These are phyloP conservation scores for Silvanus unidentatus DNA, from an alignment of 2,888 invertebrate species.

Conservation along the genomic window DNA sequence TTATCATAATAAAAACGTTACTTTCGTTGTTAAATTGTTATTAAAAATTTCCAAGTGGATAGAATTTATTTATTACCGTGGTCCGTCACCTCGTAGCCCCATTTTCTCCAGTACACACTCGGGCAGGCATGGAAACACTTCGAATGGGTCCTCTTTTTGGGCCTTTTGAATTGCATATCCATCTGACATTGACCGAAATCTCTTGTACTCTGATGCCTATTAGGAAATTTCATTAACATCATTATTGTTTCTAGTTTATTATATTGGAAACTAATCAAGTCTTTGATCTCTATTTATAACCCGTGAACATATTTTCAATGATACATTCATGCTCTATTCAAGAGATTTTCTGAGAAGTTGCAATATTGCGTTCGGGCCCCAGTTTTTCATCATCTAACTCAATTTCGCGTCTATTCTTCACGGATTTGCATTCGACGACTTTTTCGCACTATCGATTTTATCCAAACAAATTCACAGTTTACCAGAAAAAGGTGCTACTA, in stretches of 20 bases:
- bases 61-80: constrained; percentile 29
- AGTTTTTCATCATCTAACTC: too few relatives aligned
- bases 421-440: too few relatives aligned
- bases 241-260: not conserved
- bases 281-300: too few relatives aligned
- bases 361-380: too few relatives aligned
- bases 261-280: not conserved
- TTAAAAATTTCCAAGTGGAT: not conserved
- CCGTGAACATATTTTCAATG: too few relatives aligned
- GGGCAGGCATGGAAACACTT: constrained; percentile 46
- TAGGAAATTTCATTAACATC: constrained; percentile 11
- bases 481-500: too few relatives aligned
- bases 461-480: too few relatives aligned
- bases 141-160: constrained; percentile 28
- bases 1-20: too few relatives aligned
- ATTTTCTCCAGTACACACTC: constrained; percentile 46
- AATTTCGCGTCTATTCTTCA: too few relatives aligned
- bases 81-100: constrained; percentile 39
- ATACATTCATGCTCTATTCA: too few relatives aligned
- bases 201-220: constrained; percentile 27
- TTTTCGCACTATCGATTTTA: too few relatives aligned
- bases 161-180: constrained; percentile 22
- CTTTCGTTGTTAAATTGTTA: not conserved
- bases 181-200: constrained; percentile 41
- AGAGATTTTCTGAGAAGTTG: too few relatives aligned